phyloP scores from a whole-genome alignment of 1,140 invertebrate species.

The Danaus plexippus region DNA sequence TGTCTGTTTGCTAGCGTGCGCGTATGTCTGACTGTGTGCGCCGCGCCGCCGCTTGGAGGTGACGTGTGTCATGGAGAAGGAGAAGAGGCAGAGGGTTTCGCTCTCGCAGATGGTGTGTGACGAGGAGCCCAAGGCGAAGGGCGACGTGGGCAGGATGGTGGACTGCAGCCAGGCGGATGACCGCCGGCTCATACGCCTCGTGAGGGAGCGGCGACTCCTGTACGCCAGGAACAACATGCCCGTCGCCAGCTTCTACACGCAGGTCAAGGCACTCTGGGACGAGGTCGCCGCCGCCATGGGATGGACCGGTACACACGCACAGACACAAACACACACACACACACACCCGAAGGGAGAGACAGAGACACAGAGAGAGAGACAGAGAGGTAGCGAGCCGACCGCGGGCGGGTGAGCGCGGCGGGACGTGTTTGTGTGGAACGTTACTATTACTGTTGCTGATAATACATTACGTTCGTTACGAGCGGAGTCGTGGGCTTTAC shows the following conservation, averaged over 20 bases:
- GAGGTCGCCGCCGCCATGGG: slow-evolving; percentile 50
- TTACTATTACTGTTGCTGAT: too few relatives aligned
- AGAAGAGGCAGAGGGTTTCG: slow-evolving; percentile 12
- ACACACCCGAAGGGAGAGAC: too few relatives aligned
- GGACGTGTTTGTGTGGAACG: too few relatives aligned
- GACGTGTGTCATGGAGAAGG: slow-evolving; percentile 30
- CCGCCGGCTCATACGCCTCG: slow-evolving; percentile 50
- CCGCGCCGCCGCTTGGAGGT: slow-evolving; percentile 35
- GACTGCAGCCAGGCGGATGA: slow-evolving; percentile 58
- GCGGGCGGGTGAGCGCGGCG: too few relatives aligned
- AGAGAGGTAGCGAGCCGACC: too few relatives aligned
- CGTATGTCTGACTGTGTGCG: slow-evolving; percentile 57
- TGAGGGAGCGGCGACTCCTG: slow-evolving; percentile 46
- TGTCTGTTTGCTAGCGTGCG: slow-evolving; percentile 49
- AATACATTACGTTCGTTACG: too few relatives aligned
- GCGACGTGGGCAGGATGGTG: slow-evolving; percentile 42
- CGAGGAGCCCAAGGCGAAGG: slow-evolving; percentile 7
- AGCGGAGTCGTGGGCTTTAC: too few relatives aligned
- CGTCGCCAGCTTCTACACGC: slow-evolving; percentile 54
- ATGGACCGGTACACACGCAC: slow-evolving; percentile 40
- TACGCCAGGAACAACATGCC: slow-evolving; percentile 62
- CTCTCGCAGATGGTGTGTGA: slow-evolving; percentile 10
- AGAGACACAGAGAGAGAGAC: too few relatives aligned
- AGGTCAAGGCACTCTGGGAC: slow-evolving; percentile 49
- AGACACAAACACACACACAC: not conserved